Base-by-base conservation (phyloP, 2,888 invertebrate genomes). In the Adela reaumurella region DNA sequence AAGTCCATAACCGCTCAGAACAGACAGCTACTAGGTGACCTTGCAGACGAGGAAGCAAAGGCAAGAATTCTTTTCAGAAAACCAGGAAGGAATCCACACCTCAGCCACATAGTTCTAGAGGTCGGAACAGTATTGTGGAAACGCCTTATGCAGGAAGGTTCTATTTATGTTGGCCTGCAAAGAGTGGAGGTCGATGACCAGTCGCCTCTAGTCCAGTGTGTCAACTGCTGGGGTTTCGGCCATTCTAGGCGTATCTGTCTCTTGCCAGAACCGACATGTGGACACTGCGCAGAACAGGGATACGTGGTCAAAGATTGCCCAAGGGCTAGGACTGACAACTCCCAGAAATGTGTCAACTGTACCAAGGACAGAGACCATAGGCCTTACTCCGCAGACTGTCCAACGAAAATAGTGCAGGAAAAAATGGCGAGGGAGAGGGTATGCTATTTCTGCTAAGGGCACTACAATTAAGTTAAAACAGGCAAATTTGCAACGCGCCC, bases 221-320 rank as follows among this genome's bases (percentile, higher is more conserved):
- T 53, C 0, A 55, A 52, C 16, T 59, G 59, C 46, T 52, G 59
- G 1, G 58, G 56, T 0, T 60, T 50, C 19, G 59, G 59, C 0
- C 59, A 61, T 51, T 58, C 57, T 1, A 57, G 49, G 17, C 10
- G 50, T 0, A 2, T 55, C 2, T 60, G 61, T 8, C 4, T 4
- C 5, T 6, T 24, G 4, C 5, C 4, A 8, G 4, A 4, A 6
- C 24, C 3, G 11, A 17, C 50, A 47, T 60, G 58, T 52, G 56
- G 52, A n/a, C 47, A 57, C 51, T 61, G 59, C 47, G 54, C 57
- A 0, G 53, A 43, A 28, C 0, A 50, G 55, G 52, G 46, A 49
- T 2, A 46, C 54, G 1, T 56, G 56, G 46, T 6, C 24, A 4
- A 4, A 24, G 24, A 8, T 8, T 24, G 5, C 35, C 18, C 3